Evolutionary conservation across 2,113 vertebrate genomes (phyloP).

Genomic region (Carassius gibelio): DNA sequence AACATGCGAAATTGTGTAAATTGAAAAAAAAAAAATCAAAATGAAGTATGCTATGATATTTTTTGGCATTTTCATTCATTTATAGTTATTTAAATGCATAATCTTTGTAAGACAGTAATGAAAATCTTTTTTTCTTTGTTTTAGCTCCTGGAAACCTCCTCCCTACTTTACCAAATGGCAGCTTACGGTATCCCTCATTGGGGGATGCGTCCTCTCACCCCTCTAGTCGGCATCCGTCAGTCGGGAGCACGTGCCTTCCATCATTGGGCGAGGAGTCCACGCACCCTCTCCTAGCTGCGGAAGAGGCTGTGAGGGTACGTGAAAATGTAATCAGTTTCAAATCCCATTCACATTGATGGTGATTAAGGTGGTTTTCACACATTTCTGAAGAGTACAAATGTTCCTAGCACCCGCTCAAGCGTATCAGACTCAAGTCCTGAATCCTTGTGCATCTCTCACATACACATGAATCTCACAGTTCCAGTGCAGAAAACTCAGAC

Average conservation of each 20-base stretch:
- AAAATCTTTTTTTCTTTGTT: neutral
- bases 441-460: too few relatives aligned
- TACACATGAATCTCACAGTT: too few relatives aligned
- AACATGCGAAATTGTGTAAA: neutral
- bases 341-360: too few relatives aligned
- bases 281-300: conserved; percentile 89
- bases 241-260: conserved; percentile 88
- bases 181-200: conserved; percentile 87
- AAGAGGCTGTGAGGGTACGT: conserved; percentile 81
- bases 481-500: too few relatives aligned
- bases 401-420: too few relatives aligned
- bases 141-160: conserved; percentile 87
- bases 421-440: too few relatives aligned
- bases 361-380: too few relatives aligned
- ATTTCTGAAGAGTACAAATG: too few relatives aligned
- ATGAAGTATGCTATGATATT: neutral
- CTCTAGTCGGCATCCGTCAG: conserved; percentile 92
- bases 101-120: neutral
- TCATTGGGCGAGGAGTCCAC: conserved; percentile 96
- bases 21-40: neutral
- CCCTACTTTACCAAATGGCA: conserved; percentile 87
- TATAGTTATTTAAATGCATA: neutral
- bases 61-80: neutral
- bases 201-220: conserved; percentile 92
- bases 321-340: neutral